These are phyloP conservation scores for Galago senegalensis DNA, from an alignment of 2,797 vertebrate genomes.

Conservation along the genomic window DNA sequence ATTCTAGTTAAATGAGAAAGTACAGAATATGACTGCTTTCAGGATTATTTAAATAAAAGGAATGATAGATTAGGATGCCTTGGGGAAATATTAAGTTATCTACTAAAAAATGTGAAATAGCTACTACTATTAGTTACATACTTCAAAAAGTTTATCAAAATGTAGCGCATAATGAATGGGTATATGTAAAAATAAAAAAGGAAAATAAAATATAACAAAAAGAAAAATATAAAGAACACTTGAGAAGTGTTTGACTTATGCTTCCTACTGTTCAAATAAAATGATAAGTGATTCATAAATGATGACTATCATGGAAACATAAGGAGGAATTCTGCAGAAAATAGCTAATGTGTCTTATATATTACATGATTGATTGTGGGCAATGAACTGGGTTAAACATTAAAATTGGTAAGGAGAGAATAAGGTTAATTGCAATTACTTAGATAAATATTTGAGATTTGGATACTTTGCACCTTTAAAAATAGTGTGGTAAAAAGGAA, in stretches of 20 bases:
- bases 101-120: neutral
- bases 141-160: neutral
- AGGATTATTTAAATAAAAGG: neutral
- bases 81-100: neutral
- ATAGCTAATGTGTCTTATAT: too few relatives aligned
- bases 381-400: neutral
- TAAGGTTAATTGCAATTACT: neutral
- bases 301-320: neutral
- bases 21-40: neutral
- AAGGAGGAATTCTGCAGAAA: neutral
- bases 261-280: neutral
- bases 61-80: neutral
- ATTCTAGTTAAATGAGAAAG: neutral
- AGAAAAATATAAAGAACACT: neutral
- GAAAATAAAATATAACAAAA: neutral
- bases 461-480: neutral
- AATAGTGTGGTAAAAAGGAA: neutral
- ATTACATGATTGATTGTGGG: neutral
- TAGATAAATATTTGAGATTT: neutral
- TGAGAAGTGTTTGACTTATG: neutral
- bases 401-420: neutral
- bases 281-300: neutral
- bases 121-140: neutral
- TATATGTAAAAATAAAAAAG: neutral
- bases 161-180: neutral